Evolutionary conservation across 2,113 vertebrate genomes (phyloP).

Genomic region (Gallinago paraguaiae): DNA sequence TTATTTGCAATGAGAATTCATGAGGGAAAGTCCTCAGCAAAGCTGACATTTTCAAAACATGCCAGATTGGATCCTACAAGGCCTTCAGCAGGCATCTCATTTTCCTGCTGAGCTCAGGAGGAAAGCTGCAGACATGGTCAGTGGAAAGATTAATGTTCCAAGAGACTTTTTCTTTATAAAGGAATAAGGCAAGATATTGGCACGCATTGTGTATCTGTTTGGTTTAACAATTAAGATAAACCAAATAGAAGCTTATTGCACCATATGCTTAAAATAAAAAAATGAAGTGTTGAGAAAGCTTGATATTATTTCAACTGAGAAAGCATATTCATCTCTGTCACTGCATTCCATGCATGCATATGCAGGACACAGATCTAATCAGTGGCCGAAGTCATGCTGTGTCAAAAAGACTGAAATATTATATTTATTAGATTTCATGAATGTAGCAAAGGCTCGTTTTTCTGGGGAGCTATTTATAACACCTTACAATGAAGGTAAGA

Average conservation of each 20-base stretch:
- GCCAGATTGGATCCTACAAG: neutral
- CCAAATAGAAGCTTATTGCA: neutral
- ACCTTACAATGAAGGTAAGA: neutral
- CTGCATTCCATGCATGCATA: neutral
- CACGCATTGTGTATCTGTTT: neutral
- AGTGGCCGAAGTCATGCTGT: neutral
- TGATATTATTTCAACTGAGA: neutral
- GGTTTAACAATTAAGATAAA: neutral
- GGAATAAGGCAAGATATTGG: neutral
- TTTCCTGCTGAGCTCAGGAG: neutral
- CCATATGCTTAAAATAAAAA: neutral
- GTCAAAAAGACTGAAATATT: neutral
- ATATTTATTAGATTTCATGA: neutral
- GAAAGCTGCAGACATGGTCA: neutral
- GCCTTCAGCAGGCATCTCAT: neutral
- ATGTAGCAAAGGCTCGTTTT: neutral
- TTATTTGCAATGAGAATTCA: neutral
- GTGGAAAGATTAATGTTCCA: neutral
- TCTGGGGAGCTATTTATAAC: neutral
- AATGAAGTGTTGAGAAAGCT: neutral
- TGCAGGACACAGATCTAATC: neutral
- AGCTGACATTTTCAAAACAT: neutral
- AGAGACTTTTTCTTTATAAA: neutral
- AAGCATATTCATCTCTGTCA: neutral
- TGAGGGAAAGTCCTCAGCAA: neutral